These are phyloP conservation scores for Aplysia californica DNA, from an alignment of 1,140 invertebrate species.

Conservation along the genomic window DNA sequence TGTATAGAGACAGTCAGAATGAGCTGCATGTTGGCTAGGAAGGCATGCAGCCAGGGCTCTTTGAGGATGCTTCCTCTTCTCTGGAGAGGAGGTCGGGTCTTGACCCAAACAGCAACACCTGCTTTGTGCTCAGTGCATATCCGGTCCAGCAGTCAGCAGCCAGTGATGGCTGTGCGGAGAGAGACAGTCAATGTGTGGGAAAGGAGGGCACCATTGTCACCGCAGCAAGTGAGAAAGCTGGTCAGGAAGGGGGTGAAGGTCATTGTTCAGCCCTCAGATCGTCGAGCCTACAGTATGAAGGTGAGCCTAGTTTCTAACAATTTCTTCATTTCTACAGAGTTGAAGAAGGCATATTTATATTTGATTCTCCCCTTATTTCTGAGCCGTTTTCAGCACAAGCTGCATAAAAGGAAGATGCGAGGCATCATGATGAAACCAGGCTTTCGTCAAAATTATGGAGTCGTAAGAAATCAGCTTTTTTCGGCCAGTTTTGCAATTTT, in stretches of 20 bases:
- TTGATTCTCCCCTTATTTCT: not conserved
- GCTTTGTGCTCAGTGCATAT: not conserved
- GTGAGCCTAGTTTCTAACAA: conserved; percentile 63
- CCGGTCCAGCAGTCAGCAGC: conserved; percentile 3
- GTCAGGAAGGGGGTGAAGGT: conserved; percentile 89
- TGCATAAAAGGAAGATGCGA: not conserved
- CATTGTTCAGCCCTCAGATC: conserved; percentile 97
- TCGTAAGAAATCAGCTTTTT: not conserved
- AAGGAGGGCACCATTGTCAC: conserved; percentile 92
- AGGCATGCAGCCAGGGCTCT: not conserved
- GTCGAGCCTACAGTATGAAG: conserved; percentile 96
- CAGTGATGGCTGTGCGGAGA: conserved; percentile 70
- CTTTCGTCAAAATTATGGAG: no score
- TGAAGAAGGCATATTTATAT: not conserved
- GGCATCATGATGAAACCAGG: no score
- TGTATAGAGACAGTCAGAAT: not conserved
- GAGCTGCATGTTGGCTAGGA: not conserved
- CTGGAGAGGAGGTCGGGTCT: not conserved
- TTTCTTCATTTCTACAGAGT: not conserved
- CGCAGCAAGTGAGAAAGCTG: conserved; percentile 88
- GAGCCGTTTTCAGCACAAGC: not conserved
- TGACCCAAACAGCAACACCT: not conserved
- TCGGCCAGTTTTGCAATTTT: not conserved
- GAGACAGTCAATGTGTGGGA: conserved; percentile 99
- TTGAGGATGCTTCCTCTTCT: conserved; percentile 4